Conservation (phyloP, 2,113 vertebrate genomes). For the Neolamprologus kungweensis region DNA sequence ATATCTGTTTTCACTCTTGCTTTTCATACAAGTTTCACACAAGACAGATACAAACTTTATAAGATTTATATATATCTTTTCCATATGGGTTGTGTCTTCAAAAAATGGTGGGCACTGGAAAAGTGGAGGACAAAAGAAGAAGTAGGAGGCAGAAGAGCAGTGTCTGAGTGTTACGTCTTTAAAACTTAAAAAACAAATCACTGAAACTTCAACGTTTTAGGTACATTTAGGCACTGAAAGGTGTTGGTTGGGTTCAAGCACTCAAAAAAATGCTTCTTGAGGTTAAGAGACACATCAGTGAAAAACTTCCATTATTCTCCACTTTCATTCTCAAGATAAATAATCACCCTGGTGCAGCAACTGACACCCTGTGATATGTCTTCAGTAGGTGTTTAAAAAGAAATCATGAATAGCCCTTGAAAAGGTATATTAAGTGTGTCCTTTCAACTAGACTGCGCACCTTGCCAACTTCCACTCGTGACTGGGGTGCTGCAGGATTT, state of each 20-base stretch:
- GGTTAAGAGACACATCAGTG: background rate
- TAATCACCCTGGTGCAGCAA: background rate
- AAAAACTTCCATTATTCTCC: background rate
- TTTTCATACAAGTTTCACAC: background rate
- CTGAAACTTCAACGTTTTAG: background rate
- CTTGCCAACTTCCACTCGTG: background rate
- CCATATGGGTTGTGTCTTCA: background rate
- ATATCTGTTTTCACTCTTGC: background rate
- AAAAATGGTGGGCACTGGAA: background rate
- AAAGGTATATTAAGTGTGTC: background rate
- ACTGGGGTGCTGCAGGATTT: slow-evolving; percentile 10
- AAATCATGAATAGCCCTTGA: background rate
- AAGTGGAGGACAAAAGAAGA: background rate
- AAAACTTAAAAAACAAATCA: background rate
- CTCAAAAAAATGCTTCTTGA: background rate
- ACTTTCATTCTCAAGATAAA: background rate
- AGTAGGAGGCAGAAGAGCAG: background rate
- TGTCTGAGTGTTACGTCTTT: background rate
- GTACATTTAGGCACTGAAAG: background rate
- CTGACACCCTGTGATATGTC: background rate
- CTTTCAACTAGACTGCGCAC: background rate
- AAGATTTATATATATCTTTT: background rate
- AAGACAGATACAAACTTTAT: background rate
- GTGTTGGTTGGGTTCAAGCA: background rate
- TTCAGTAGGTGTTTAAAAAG: background rate